Conservation (phyloP, 2,797 vertebrate genomes). For the Enteromius anoplus region DNA sequence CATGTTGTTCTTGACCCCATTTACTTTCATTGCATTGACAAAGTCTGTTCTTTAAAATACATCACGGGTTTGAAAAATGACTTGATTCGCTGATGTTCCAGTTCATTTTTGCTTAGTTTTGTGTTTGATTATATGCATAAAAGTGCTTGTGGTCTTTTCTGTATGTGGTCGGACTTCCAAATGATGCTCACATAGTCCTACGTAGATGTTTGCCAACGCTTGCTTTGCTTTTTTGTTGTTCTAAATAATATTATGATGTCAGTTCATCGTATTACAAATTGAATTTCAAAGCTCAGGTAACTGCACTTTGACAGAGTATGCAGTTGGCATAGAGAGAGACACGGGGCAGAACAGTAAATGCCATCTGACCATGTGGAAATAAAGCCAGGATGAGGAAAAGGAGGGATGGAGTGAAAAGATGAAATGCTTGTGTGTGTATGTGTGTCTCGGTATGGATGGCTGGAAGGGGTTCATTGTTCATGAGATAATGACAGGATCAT, state of each 20-base stretch:
- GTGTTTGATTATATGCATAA: neutral
- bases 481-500: slow-evolving; percentile 57
- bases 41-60: neutral
- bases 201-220: slow-evolving; percentile 44
- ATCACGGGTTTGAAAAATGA: neutral
- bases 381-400: slow-evolving; percentile 14
- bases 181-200: slow-evolving; percentile 14
- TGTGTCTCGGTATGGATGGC: slow-evolving; percentile 2
- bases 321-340: slow-evolving; percentile 22
- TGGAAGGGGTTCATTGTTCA: slow-evolving; percentile 45
- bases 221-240: slow-evolving; percentile 47
- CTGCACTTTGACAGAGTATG: slow-evolving; percentile 54
- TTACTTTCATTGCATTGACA: neutral
- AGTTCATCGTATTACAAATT: slow-evolving; percentile 51
- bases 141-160: neutral
- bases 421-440: slow-evolving; percentile 3
- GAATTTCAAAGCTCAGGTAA: slow-evolving; percentile 48
- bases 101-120: neutral
- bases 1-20: neutral
- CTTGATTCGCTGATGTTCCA: neutral
- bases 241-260: slow-evolving; percentile 41
- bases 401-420: slow-evolving; percentile 29
- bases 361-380: slow-evolving; percentile 20
- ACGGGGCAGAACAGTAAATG: slow-evolving; percentile 26
- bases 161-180: neutral